Evolutionary conservation across 2,888 invertebrate species (phyloP).

Genomic region (Dusona sp.): DNA sequence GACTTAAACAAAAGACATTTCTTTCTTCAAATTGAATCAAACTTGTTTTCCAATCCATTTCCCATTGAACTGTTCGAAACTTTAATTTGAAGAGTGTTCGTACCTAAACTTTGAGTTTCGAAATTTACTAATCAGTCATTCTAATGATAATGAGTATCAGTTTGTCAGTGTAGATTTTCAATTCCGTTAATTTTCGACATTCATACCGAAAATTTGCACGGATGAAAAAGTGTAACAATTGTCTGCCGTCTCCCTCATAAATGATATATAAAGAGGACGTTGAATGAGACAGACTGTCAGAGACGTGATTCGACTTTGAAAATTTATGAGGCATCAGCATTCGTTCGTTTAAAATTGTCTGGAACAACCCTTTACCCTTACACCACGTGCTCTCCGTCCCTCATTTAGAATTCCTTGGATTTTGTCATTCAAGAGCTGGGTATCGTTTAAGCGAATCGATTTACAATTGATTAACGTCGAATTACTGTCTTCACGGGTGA

Average conservation of each 20-base stretch:
- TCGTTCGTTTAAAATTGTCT: slow-evolving; percentile 52
- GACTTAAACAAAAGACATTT: no score
- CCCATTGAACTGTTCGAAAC: not conserved
- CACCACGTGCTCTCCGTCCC: not conserved
- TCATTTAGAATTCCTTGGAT: slow-evolving; percentile 11
- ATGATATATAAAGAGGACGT: slow-evolving; percentile 13
- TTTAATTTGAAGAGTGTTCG: not conserved
- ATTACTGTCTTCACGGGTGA: not conserved
- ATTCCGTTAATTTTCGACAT: not conserved
- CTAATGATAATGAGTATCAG: not conserved
- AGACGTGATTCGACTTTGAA: slow-evolving; percentile 64
- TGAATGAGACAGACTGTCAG: slow-evolving; percentile 52
- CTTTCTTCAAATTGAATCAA: not conserved
- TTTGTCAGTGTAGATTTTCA: not conserved
- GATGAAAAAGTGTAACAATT: slow-evolving; percentile 1
- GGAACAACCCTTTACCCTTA: slow-evolving; percentile 41
- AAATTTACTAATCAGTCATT: not conserved
- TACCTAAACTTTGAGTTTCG: not conserved
- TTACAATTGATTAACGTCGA: slow-evolving; percentile 22
- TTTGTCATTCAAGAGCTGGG: slow-evolving; percentile 11
- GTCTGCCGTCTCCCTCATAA: not conserved
- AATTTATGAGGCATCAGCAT: slow-evolving; percentile 34
- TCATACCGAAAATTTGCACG: not conserved
- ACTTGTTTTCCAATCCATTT: not conserved
- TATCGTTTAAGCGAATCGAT: slow-evolving; percentile 16